phyloP scores from a whole-genome alignment of 2,888 invertebrate genomes.

The Dusona sp. region DNA sequence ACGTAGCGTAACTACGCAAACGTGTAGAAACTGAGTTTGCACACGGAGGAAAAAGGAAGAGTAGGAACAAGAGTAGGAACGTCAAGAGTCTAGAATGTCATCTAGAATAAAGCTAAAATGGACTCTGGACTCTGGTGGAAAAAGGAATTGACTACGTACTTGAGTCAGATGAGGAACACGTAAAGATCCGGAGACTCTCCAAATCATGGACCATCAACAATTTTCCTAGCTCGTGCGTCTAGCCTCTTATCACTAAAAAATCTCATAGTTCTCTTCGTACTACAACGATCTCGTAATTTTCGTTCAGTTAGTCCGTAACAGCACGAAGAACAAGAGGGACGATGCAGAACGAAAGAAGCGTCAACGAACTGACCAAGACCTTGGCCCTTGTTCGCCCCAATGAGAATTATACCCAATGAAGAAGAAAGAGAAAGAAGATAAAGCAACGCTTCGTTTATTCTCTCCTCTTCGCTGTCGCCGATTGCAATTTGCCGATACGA shows the following conservation, averaged over 20 bases:
- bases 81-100: constrained; percentile 24
- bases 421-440: constrained; percentile 35
- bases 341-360: constrained; percentile 54
- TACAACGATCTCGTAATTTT: not conserved
- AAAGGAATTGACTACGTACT: constrained; percentile 59
- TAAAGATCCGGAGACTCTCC: constrained; percentile 79
- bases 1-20: constrained; percentile 18
- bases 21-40: constrained; percentile 7
- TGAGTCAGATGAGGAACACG: constrained; percentile 77
- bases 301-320: not conserved
- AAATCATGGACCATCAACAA: constrained; percentile 80
- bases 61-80: not conserved
- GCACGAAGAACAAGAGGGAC: constrained; percentile 1
- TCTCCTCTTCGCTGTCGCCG: constrained; percentile 75
- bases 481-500: constrained; percentile 83
- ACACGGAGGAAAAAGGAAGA: not conserved
- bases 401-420: constrained; percentile 49
- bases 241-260: not conserved
- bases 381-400: constrained; percentile 63
- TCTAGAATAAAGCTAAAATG: constrained; percentile 36
- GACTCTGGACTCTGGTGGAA: constrained; percentile 50
- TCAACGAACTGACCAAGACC: constrained; percentile 68
- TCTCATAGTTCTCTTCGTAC: not conserved
- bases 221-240: constrained; percentile 56
- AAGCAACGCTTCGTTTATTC: constrained; percentile 44